Base-by-base conservation (phyloP, 2,113 vertebrate genomes). In the Lichenostomus cassidix region DNA sequence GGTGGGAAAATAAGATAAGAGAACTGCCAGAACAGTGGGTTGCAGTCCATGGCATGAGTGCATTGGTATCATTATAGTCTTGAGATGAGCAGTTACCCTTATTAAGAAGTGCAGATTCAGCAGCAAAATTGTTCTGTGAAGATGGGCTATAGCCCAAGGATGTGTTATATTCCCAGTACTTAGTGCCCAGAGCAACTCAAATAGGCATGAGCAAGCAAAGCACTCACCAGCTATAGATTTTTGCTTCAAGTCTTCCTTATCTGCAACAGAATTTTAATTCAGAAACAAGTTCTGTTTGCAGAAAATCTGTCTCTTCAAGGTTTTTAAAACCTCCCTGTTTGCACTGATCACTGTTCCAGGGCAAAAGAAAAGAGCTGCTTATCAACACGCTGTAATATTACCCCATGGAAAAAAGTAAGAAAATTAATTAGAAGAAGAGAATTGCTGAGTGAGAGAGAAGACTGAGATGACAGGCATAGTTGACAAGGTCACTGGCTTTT, bases 51-150 rank as follows among this genome's bases (percentile, higher is more conserved):
- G 80, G 90, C 21, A 11, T 42, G 76, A 96, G 68, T 83, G 68
- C 81, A 80, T 80, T 58, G 20, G 67, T 95, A 94, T 95, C 94
- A 96, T 95, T 96, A 94, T 79, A 91, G 84, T 73, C 74, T 91
- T 67, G 55, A 96, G 89, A 95, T 94, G 76, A 93, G 89, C 71
- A 95, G 90, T 90, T 92, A 83, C 28, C 52, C 84, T 89, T 49
- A 83, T 87, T 71, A 90, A 90, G 79, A 89, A 94, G 59, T 79
- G 91, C 94, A 90, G 37, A 93, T 83, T 96, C 92, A 95, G 91
- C 96, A 95, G 55, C 80, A 96, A 75, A 89, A 83, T 74, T 60
- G 41, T 70, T 87, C 83, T 87, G 44, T 55, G 46, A 69, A 78
- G 73, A 96, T 91, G 84, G 95, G 67, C 86, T 87, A 8, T 56